phyloP scores from a whole-genome alignment of 2,888 invertebrate genomes.

The Plusia festucae region DNA sequence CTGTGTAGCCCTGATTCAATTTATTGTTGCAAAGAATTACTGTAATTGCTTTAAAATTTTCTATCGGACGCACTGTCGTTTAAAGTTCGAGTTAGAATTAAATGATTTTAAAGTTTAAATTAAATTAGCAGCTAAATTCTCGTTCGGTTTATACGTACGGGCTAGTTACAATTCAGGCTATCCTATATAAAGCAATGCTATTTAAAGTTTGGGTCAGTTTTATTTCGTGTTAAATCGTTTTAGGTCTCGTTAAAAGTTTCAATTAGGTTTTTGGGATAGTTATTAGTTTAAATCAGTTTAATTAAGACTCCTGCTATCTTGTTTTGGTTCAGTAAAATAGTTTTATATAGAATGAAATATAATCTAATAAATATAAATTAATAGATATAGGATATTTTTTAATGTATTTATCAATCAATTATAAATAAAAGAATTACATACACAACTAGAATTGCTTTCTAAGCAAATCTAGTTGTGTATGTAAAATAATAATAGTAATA shows the following conservation, averaged over 20 bases:
- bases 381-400: too few relatives aligned
- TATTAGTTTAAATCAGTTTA: background rate
- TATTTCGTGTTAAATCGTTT: background rate
- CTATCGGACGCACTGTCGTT: conserved; percentile 49
- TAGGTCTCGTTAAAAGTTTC: conserved; percentile 12
- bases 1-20: conserved; percentile 67
- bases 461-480: too few relatives aligned
- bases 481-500: conserved; percentile 48
- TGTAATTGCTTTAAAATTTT: conserved; percentile 66
- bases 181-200: background rate
- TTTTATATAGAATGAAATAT: too few relatives aligned
- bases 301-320: background rate
- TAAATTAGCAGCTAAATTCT: conserved; percentile 9
- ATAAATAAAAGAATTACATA: too few relatives aligned
- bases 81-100: conserved; percentile 39
- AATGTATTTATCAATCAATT: too few relatives aligned
- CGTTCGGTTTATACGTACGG: conserved; percentile 6
- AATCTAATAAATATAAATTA: too few relatives aligned
- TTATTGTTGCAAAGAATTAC: conserved; percentile 65
- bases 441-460: too few relatives aligned
- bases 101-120: conserved; percentile 46
- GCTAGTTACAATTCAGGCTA: background rate
- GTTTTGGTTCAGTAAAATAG: background rate
- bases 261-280: background rate
- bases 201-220: background rate